Evolutionary conservation across 2,888 invertebrate species (phyloP).

Genomic region (Sinohyriopsis cumingii): DNA sequence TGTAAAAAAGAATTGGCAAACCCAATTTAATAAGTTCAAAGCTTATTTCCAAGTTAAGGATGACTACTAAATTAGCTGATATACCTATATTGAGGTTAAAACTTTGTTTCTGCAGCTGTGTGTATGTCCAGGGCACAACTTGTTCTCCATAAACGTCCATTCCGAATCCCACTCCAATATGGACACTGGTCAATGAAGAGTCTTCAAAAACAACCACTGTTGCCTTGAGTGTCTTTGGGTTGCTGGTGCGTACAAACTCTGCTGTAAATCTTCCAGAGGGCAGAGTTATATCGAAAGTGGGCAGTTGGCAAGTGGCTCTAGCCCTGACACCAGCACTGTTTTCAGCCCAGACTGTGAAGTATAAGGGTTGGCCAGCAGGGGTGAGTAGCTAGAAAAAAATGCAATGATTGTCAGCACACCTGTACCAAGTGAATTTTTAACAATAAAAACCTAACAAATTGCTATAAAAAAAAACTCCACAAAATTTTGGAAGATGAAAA

Average conservation of each 20-base stretch:
- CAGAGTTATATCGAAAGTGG: constrained; percentile 44
- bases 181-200: constrained; percentile 14
- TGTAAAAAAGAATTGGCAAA: too few species aligned
- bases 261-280: constrained; percentile 41
- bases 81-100: too few species aligned
- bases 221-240: constrained; percentile 32
- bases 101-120: not conserved
- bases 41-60: too few species aligned
- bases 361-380: constrained; percentile 34
- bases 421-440: too few species aligned
- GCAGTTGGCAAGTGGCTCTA: constrained; percentile 36
- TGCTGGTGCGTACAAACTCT: constrained; percentile 43
- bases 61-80: too few species aligned
- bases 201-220: constrained; percentile 44
- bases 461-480: too few species aligned
- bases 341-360: constrained; percentile 42
- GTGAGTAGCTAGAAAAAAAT: constrained; percentile 1
- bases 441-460: too few species aligned
- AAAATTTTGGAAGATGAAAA: too few species aligned
- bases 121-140: constrained; percentile 15
- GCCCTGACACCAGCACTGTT: constrained; percentile 41
- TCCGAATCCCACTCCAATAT: constrained; percentile 23
- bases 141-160: constrained; percentile 27
- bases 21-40: too few species aligned
- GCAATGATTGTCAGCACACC: too few species aligned